Evolutionary conservation across 2,888 invertebrate species (phyloP), one percentile per base, ranked within the genome.

Genomic region (Neoitamus cyanurus): DNA sequence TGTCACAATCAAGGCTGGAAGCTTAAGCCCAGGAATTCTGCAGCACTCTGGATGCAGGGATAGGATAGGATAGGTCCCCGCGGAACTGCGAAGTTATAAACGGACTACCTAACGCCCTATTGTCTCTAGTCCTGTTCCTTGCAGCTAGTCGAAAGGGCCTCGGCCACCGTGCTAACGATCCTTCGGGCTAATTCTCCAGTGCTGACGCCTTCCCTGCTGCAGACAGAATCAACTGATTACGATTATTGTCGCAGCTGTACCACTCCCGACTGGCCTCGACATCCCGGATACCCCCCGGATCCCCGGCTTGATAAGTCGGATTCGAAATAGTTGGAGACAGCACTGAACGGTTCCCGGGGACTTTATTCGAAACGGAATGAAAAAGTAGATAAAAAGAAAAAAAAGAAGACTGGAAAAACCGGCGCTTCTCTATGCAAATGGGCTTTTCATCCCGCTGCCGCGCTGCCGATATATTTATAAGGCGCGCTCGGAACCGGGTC

Each of bases 391-490:
- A 82, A 69, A 69, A 28, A 37, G n/a, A 31, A 7, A 15, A 31
- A 69, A 80, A 80, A 85, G 30, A n/a, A n/a, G n/a, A n/a, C n/a
- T n/a, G n/a, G n/a, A n/a, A n/a, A n/a, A n/a, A n/a, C 73, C 36
- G 75, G 31, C 83, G 84, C 78, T 85, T 84, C 84, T 84, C 84
- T 84, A 85, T 84, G 85, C 84, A 85, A 85, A 85, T 85, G 85
- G 83, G 68, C 84, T 80, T 85, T 84, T 84, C 82, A 84, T 85
- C 73, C 58, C 20, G 7, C 2, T 48, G 6, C 48, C 58, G 58
- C 83, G 2, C 75, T 48, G 9, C 37, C 31, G 13, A 58, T 34
- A 78, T 85, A 85, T 85, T 83, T 83, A 83, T 85, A 83, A 58
- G 78, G 72, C 48, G 77, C 83, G 34, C 58, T 58, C 58, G 58